Evolutionary conservation across 2,113 vertebrate genomes (phyloP).

Genomic region (Siniperca knerii): DNA sequence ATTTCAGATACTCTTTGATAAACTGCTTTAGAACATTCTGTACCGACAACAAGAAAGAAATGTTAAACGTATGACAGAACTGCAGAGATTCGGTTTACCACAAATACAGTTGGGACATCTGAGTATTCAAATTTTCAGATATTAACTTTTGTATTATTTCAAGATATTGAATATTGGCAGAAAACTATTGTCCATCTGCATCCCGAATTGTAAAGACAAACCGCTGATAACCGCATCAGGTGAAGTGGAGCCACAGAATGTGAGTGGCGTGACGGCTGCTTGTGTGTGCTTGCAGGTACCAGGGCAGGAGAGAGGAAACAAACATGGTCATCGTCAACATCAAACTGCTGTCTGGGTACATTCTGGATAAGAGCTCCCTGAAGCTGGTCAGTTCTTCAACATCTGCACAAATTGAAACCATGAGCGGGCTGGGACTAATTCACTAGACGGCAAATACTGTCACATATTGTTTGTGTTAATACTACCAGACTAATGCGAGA

Average conservation of each 20-base stretch:
- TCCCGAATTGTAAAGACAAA: neutral
- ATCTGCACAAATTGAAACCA: neutral
- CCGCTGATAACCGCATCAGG: neutral
- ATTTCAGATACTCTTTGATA: neutral
- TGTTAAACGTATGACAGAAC: neutral
- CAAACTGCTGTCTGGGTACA: slow-evolving; percentile 86
- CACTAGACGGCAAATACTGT: neutral
- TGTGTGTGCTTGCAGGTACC: slow-evolving; percentile 73
- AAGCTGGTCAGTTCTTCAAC: slow-evolving; percentile 70
- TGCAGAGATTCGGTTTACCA: neutral
- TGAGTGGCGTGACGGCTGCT: neutral
- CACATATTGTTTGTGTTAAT: neutral
- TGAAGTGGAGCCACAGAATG: neutral
- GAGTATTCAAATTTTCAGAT: too few species aligned
- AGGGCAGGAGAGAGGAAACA: slow-evolving; percentile 76
- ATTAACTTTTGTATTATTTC: too few species aligned
- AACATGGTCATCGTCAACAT: slow-evolving; percentile 89
- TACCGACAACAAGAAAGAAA: neutral
- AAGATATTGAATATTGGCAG: too few species aligned
- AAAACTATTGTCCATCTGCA: neutral
- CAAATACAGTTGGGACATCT: too few species aligned
- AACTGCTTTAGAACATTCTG: neutral
- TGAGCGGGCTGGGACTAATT: neutral
- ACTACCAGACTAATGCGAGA: too few species aligned
- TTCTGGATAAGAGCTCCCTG: slow-evolving; percentile 70